A percentile compares a stretch with the other conserved stretches of the same genome.
Evolutionary conservation across 2,113 vertebrate species (phyloP).

Genomic region (Rhinogobius similis): DNA sequence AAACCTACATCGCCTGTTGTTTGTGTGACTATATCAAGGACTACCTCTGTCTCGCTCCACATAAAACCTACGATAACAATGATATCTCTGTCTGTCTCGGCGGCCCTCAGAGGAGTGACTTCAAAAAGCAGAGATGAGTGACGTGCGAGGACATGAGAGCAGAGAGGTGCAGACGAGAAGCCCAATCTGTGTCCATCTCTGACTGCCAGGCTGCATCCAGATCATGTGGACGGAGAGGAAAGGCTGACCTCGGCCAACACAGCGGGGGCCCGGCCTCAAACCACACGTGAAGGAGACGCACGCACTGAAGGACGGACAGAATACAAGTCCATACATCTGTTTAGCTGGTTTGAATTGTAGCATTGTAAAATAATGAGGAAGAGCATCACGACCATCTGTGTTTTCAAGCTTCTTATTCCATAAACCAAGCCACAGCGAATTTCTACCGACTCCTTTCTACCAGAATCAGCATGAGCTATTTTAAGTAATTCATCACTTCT

Average conservation of each 20-base stretch:
- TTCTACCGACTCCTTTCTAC: no score
- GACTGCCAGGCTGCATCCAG: constrained; percentile 34
- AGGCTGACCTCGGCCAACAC: constrained; percentile 36
- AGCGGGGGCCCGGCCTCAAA: constrained; percentile 27
- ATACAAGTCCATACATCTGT: neutral
- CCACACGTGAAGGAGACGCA: constrained; percentile 33
- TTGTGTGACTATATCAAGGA: constrained; percentile 56
- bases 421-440: no score
- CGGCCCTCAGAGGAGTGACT: constrained; percentile 32
- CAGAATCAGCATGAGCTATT: no score
- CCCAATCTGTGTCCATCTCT: constrained; percentile 38
- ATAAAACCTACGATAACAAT: constrained; percentile 14
- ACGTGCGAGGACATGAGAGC: constrained; percentile 45
- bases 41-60: constrained; percentile 2
- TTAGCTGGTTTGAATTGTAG: neutral
- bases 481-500: neutral
- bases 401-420: neutral
- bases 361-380: neutral
- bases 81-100: constrained; percentile 22
- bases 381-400: neutral
- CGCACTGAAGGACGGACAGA: neutral
- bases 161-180: constrained; percentile 34
- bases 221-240: constrained; percentile 27
- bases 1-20: constrained; percentile 21
- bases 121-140: constrained; percentile 44